These are phyloP conservation scores for Rhinoderma darwinii DNA, from an alignment of 2,113 vertebrate species.

Conservation along the genomic window DNA sequence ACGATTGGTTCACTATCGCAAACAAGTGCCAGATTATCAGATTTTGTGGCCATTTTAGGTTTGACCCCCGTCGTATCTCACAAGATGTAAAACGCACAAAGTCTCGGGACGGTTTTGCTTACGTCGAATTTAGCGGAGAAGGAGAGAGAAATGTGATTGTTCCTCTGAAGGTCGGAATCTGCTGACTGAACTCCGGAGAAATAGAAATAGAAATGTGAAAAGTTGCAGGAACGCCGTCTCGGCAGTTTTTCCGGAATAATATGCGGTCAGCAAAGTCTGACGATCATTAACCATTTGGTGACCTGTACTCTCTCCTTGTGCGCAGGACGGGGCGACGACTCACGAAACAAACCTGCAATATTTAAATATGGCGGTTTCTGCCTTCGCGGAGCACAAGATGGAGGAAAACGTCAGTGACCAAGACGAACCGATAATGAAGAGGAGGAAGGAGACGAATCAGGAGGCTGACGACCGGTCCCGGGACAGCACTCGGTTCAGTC, in stretches of 20 bases:
- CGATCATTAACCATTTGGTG: background rate
- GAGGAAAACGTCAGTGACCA: background rate
- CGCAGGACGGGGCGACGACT: conserved; percentile 79
- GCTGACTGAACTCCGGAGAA: background rate
- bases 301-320: conserved; percentile 18
- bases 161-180: conserved; percentile 8
- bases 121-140: background rate
- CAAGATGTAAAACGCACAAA: background rate
- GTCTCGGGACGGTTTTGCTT: background rate
- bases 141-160: background rate
- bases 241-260: background rate
- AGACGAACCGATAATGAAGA: background rate
- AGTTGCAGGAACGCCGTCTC: background rate
- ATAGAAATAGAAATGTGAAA: background rate
- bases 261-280: background rate
- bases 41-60: background rate
- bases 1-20: too few relatives aligned
- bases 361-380: conserved; percentile 81
- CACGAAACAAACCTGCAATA: conserved; percentile 86
- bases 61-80: too few relatives aligned
- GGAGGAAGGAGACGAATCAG: background rate
- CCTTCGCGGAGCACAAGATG: conserved; percentile 67
- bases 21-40: background rate
- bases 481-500: conserved; percentile 73
- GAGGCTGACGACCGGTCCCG: background rate